Base-by-base conservation (phyloP, 37 sponge, comb jelly and placozoan species). In the Petrosia ficiformis region DNA sequence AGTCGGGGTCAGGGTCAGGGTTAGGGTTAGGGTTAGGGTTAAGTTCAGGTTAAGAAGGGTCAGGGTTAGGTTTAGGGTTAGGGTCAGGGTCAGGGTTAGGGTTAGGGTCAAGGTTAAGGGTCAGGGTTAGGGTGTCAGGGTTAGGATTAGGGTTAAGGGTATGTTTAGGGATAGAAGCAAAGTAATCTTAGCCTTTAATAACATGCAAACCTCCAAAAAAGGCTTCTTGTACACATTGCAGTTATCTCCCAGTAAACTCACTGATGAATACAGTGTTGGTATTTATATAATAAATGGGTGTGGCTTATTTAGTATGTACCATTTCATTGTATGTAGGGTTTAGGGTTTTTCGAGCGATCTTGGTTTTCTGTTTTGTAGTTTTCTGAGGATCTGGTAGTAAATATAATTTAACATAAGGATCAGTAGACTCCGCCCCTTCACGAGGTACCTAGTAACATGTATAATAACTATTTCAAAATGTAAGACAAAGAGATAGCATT, bases 301-400 rank as follows among this genome's bases (percentile, higher is more conserved):
- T 65, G 67, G 14, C 21, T n/a, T n/a, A n/a, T 32, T 21, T 22
- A 21, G 6, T 8, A 35, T 84, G 83, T 30, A 93, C 94, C 8
- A 75, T 82, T 65, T 95, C 89, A 85, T 95, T 90, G 54, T 82
- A 95, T 26, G 96, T 95, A 0, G 96, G 96, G 42, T 91, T 73
- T 33, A 81, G 81, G 0, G 96, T 83, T 33, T 76, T 87, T 57
- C 68, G 61, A 32, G 81, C 80, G 31, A 85, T 63, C 56, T 88
- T 87, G 4, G 92, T 88, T 64, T 91, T 95, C 77, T 70, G 70
- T 65, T 91, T 91, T 2, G 84, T 88, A 3, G 73, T 66, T 78
- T 93, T 93, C 42, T 59, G 35, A 2, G 56, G n/a, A 42, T 93
- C 94, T 8, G 94, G 94, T 32, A 85, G 70, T 21, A 93, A 76